Conservation (phyloP, 2,797 vertebrate species). For the Myotis findleyi region DNA sequence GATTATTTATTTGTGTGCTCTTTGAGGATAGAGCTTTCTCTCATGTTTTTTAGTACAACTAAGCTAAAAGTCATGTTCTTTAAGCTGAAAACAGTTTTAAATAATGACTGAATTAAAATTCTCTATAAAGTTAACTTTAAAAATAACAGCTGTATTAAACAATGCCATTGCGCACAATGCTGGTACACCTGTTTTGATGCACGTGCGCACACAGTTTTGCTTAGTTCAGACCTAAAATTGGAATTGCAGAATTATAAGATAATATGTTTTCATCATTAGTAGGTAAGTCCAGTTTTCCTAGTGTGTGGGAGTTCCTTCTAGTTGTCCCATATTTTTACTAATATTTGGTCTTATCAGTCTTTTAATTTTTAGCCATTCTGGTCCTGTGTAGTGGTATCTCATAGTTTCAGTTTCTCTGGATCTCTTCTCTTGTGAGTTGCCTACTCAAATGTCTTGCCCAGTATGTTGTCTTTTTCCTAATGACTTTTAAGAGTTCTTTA, state of each 20-base stretch:
- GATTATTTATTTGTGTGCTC: not conserved
- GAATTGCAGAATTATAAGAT: not conserved
- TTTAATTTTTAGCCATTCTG: constrained; percentile 40
- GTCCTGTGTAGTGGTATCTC: not conserved
- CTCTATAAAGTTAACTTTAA: constrained; percentile 45
- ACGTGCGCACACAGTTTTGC: not conserved
- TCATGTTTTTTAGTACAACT: constrained; percentile 13
- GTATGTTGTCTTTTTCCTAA: not conserved
- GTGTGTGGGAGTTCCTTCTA: not conserved
- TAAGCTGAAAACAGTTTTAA: constrained; percentile 60
- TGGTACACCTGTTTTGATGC: constrained; percentile 11
- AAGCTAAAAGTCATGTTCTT: constrained; percentile 28
- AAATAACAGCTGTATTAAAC: constrained; percentile 37
- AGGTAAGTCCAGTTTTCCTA: constrained; percentile 2
- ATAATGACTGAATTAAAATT: constrained; percentile 54
- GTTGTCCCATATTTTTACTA: constrained; percentile 6
- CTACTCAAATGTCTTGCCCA: not conserved
- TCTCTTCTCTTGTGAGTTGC: constrained; percentile 44
- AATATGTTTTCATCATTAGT: not conserved
- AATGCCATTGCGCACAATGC: not conserved
- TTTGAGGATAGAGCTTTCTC: not conserved
- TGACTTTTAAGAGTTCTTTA: not conserved
- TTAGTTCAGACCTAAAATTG: not conserved
- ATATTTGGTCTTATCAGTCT: not conserved
- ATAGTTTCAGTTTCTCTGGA: constrained; percentile 31